phyloP scores from a whole-genome alignment of 2,888 invertebrate genomes.

The Scaptodrosophila latifasciaeformis region DNA sequence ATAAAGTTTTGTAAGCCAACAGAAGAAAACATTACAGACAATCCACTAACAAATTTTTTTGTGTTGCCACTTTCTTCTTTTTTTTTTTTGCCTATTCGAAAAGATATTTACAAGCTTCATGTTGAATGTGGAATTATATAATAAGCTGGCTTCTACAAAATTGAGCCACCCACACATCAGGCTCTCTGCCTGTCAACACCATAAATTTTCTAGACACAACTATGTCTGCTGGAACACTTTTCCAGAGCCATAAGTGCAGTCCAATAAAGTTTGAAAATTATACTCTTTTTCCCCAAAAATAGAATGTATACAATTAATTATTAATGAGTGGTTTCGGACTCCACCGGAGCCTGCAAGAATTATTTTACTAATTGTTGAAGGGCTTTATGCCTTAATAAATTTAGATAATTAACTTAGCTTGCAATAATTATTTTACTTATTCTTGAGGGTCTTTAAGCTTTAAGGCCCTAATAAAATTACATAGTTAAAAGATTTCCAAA shows the following conservation, averaged over 20 bases:
- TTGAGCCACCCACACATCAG: slow-evolving; percentile 22
- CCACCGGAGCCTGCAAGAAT: too few species aligned
- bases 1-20: too few species aligned
- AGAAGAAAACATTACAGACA: neutral
- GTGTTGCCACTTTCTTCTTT: neutral
- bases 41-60: neutral
- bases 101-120: slow-evolving; percentile 14
- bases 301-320: too few species aligned
- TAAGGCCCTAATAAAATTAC: too few species aligned
- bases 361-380: too few species aligned
- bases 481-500: too few species aligned
- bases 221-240: slow-evolving; percentile 37
- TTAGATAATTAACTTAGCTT: too few species aligned
- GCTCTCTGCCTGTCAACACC: slow-evolving; percentile 47
- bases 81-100: neutral
- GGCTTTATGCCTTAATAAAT: slow-evolving; percentile 11
- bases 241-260: neutral
- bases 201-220: slow-evolving; percentile 58
- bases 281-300: too few species aligned
- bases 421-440: too few species aligned
- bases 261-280: neutral
- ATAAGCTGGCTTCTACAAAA: slow-evolving; percentile 44
- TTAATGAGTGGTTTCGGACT: too few species aligned
- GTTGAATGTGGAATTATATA: slow-evolving; percentile 44
- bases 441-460: too few species aligned